phyloP scores from a whole-genome alignment of 2,113 vertebrate genomes.

The Accipiter cooperii region DNA sequence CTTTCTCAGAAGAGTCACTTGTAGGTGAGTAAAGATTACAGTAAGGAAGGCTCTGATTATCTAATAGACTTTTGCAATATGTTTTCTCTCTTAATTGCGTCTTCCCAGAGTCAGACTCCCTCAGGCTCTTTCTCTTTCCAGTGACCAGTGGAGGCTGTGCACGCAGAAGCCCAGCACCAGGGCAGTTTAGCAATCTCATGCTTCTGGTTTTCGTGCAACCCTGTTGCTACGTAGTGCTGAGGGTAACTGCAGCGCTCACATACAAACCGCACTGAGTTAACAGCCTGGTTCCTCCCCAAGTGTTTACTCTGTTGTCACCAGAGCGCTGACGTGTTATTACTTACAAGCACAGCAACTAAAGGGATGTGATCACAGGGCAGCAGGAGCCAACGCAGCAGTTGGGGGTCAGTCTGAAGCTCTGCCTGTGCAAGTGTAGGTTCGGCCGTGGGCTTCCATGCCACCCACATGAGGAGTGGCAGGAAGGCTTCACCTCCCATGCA shows the following conservation, averaged over 20 bases:
- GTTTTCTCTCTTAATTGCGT: background rate
- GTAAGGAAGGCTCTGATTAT: background rate
- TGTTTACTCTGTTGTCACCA: background rate
- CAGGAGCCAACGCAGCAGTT: background rate
- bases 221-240: background rate
- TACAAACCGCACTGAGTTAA: background rate
- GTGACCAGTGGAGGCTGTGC: background rate
- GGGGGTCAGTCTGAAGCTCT: background rate
- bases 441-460: fast-evolving
- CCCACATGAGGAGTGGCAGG: background rate
- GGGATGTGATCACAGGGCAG: background rate
- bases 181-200: background rate
- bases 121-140: background rate
- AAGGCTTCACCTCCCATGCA: background rate
- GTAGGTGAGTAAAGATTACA: background rate
- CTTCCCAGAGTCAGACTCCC: background rate
- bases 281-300: background rate
- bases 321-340: background rate
- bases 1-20: background rate
- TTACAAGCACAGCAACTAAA: background rate
- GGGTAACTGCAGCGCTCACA: background rate
- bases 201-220: background rate
- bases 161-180: background rate
- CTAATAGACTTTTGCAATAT: background rate
- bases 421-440: fast-evolving